A percentile compares a stretch with the other conserved stretches of the same genome.
phyloP scores from a whole-genome alignment of 2,113 vertebrate genomes.

The Pedetes capensis region DNA sequence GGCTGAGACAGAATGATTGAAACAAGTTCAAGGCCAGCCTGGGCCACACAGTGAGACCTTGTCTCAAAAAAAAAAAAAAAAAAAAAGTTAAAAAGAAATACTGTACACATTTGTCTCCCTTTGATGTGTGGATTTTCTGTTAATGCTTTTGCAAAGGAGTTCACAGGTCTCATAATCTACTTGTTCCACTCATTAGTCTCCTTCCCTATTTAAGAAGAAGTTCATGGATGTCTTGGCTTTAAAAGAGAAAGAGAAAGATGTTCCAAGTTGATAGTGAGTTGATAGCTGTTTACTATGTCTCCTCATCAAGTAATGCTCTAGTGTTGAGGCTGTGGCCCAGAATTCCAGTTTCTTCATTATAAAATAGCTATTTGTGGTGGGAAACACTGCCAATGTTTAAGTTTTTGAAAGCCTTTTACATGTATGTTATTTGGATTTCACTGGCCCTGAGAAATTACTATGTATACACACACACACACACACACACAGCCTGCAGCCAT shows the following conservation, averaged over 20 bases:
- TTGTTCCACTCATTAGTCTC: neutral
- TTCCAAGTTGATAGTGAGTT: neutral
- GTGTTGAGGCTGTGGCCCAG: neutral
- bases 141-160: neutral
- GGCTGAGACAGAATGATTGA: no score
- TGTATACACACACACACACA: neutral
- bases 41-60: no score
- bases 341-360: neutral
- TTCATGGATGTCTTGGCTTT: neutral
- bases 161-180: neutral
- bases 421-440: neutral
- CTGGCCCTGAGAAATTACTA: slow-evolving; percentile 11
- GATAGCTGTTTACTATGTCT: neutral
- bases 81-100: no score
- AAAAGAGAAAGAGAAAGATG: neutral
- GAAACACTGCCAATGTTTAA: neutral
- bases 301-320: neutral
- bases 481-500: no score
- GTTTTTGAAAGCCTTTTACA: neutral
- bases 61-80: no score
- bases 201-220: neutral
- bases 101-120: neutral
- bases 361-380: neutral
- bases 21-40: no score
- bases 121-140: neutral